Percentiles rank a stretch among this genome's conserved stretches.
phyloP scores from a whole-genome alignment of 2,797 vertebrate species.

The Setipinna tenuifilis region DNA sequence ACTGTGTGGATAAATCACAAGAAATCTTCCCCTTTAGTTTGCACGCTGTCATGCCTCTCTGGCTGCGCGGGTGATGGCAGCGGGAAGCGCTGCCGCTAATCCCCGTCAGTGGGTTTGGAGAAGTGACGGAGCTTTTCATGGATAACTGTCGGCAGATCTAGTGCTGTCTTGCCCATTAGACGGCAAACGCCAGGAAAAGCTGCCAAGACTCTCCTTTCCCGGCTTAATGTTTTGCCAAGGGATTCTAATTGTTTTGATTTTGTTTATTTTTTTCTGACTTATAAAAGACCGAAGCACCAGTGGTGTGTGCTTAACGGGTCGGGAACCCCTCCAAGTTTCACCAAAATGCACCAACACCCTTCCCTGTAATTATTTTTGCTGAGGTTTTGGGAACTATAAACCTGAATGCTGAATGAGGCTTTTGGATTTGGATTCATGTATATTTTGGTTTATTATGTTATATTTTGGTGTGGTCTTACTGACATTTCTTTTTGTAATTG shows the following conservation, averaged over 20 bases:
- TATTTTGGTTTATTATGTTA: no score
- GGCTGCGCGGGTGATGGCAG: neutral
- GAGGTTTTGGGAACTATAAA: neutral
- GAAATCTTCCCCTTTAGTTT: neutral
- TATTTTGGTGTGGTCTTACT: neutral
- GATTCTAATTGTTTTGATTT: constrained; percentile 7
- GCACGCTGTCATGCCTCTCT: neutral
- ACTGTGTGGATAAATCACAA: neutral
- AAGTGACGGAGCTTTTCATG: constrained; percentile 14
- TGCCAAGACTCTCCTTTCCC: neutral
- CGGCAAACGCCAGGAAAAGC: neutral
- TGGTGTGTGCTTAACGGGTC: neutral
- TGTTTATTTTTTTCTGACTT: neutral
- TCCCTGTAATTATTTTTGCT: neutral
- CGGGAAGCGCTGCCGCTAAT: neutral
- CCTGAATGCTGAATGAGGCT: neutral
- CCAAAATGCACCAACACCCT: neutral
- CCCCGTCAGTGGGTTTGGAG: constrained; percentile 3
- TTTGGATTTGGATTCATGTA: neutral
- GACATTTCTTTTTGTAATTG: neutral
- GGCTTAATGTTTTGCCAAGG: neutral
- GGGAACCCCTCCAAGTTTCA: neutral
- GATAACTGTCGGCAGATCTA: neutral
- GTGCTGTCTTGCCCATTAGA: constrained; percentile 13
- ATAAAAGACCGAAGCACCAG: neutral